phyloP scores from a whole-genome alignment of 2,113 vertebrate species.

The Genyomyrus donnyi region DNA sequence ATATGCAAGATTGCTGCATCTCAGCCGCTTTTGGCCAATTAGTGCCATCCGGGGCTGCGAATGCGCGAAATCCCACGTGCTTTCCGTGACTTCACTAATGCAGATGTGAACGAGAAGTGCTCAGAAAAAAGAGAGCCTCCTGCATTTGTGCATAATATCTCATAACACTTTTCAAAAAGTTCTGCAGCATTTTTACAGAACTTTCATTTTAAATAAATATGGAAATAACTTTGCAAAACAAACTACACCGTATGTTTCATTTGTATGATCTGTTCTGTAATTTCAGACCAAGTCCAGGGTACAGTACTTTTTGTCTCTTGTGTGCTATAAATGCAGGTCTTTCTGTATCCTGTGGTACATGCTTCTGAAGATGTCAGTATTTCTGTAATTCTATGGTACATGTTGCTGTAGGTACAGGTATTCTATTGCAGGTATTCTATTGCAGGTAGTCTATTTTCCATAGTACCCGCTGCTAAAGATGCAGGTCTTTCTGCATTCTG shows the following conservation, averaged over 20 bases:
- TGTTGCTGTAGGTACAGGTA: neutral
- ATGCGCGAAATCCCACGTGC: neutral
- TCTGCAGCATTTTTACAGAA: neutral
- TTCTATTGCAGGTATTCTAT: neutral
- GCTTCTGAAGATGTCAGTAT: neutral
- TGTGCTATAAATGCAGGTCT: neutral
- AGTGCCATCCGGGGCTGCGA: neutral
- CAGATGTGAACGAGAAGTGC: neutral
- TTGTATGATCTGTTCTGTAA: neutral
- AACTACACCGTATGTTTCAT: neutral
- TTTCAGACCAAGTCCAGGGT: neutral
- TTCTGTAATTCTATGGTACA: neutral
- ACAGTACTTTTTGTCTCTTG: neutral
- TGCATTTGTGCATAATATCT: conserved; percentile 2
- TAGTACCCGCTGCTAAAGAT: neutral
- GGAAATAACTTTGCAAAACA: neutral
- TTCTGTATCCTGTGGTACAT: neutral
- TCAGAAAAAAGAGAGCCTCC: neutral
- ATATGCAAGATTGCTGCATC: neutral
- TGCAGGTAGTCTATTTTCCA: neutral
- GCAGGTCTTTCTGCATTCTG: neutral
- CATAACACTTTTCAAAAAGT: neutral
- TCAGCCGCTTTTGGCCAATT: neutral
- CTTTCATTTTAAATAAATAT: neutral
- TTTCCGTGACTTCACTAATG: neutral